A percentile compares a stretch with the other conserved stretches of the same genome.
Conservation (phyloP, 2,797 vertebrate species). For the Psittacula derbiana region DNA sequence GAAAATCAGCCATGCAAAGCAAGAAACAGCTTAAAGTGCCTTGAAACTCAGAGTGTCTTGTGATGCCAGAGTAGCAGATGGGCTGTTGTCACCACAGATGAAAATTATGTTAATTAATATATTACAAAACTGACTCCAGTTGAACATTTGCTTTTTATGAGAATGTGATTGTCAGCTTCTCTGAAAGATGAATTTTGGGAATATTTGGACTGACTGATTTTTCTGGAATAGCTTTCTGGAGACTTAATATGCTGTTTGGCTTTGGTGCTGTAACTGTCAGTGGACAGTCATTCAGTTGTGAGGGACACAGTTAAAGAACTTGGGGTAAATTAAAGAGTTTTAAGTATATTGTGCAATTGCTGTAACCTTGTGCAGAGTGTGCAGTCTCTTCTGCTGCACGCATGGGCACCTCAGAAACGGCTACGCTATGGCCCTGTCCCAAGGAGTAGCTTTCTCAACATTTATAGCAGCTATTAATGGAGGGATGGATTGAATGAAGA, state of each 20-base stretch:
- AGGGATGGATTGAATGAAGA: not conserved
- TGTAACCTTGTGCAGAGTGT: not conserved
- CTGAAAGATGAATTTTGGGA: slow-evolving; percentile 39
- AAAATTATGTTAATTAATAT: slow-evolving; percentile 69
- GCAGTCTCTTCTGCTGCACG: not conserved
- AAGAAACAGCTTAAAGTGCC: not conserved
- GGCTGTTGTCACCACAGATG: slow-evolving; percentile 54
- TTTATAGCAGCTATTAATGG: not conserved
- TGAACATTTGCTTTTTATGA: slow-evolving; percentile 38
- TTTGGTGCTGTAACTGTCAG: not conserved
- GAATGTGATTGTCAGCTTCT: slow-evolving; percentile 37
- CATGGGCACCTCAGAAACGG: rapidly evolving
- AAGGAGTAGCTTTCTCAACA: not conserved
- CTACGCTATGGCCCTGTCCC: not conserved
- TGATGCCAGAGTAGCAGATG: slow-evolving; percentile 59
- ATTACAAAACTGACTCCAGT: slow-evolving; percentile 48
- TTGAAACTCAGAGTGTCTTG: not conserved
- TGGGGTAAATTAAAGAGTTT: not conserved
- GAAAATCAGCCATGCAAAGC: not conserved
- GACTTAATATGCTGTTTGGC: slow-evolving; percentile 18
- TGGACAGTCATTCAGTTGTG: not conserved
- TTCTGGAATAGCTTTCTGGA: slow-evolving; percentile 27
- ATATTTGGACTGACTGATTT: slow-evolving; percentile 9
- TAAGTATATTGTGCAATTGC: not conserved
- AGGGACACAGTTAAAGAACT: not conserved